Evolutionary conservation across 2,113 vertebrate genomes (phyloP).

Genomic region (Antechinus stuartii): DNA sequence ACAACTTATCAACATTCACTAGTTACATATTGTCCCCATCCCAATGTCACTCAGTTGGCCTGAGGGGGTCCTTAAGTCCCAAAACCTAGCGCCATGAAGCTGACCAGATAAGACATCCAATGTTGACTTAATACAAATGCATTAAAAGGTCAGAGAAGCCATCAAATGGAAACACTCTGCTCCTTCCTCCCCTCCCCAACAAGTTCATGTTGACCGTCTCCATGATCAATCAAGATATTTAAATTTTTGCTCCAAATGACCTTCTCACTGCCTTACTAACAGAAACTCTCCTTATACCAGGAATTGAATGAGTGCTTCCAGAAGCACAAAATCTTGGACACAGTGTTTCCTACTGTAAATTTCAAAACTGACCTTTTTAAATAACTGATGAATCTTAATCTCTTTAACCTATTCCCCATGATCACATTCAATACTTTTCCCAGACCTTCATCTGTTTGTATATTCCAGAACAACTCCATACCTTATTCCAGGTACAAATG

Average conservation of each 20-base stretch:
- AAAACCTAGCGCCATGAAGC: not conserved
- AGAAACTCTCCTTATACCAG: not conserved
- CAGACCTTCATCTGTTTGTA: not conserved
- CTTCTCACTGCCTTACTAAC: not conserved
- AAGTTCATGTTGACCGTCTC: not conserved
- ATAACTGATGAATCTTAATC: not conserved
- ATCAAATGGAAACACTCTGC: not conserved
- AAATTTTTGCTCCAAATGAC: not conserved
- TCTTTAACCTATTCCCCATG: not conserved
- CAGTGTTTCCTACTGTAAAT: not conserved
- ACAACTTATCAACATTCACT: not conserved
- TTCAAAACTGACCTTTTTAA: not conserved
- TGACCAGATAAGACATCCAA: not conserved
- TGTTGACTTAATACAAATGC: not conserved
- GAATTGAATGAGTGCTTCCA: not conserved
- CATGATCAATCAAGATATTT: not conserved
- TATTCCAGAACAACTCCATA: not conserved
- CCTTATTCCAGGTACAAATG: not conserved
- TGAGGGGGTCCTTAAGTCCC: not conserved
- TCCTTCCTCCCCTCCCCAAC: not conserved
- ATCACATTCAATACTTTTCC: not conserved
- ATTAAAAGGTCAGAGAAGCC: not conserved
- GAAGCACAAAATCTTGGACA: not conserved
- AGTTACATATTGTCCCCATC: not conserved
- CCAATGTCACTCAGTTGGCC: not conserved